phyloP scores from a whole-genome alignment of 1,140 invertebrate genomes.

The Orussus abietinus region DNA sequence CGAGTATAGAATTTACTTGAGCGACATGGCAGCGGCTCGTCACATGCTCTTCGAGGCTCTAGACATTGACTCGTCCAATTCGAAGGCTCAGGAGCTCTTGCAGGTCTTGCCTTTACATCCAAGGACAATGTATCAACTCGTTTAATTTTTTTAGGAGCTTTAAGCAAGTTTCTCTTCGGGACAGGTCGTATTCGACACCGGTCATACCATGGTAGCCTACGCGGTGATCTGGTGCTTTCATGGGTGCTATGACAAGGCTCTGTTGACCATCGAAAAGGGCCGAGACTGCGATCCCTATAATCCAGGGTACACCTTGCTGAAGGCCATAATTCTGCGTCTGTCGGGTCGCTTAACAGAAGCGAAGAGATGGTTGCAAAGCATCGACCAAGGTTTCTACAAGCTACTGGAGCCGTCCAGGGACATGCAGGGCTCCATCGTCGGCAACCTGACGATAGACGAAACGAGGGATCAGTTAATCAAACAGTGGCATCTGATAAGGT shows the following conservation, averaged over 20 bases:
- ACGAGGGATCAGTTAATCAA: constrained; percentile 1
- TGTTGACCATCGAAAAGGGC: constrained; percentile 16
- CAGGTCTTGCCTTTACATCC: too few species aligned
- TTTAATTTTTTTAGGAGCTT: too few species aligned
- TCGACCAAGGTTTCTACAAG: constrained; percentile 20
- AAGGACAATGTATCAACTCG: too few species aligned
- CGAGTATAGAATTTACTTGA: constrained; percentile 19
- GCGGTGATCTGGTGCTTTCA: constrained; percentile 16
- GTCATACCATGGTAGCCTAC: constrained; percentile 9
- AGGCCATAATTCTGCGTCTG: constrained; percentile 18
- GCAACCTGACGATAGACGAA: constrained; percentile 14
- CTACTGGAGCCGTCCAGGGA: constrained; percentile 13
- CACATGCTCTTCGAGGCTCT: constrained; percentile 19
- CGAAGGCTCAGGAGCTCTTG: constrained; percentile 14
- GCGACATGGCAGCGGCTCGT: constrained; percentile 19
- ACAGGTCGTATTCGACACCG: constrained; percentile 17
- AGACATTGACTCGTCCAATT: constrained; percentile 11
- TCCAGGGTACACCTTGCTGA: constrained; percentile 23
- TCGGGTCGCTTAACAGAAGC: constrained; percentile 21
- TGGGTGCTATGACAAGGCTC: constrained; percentile 18
- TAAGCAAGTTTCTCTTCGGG: too few species aligned
- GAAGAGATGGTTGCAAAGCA: constrained; percentile 16
- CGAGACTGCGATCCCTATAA: constrained; percentile 25
- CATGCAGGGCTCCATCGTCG: constrained; percentile 15
- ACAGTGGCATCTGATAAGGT: constrained; percentile 7